Conservation (phyloP, 1,140 invertebrate species). For the Micrasema longulum region DNA sequence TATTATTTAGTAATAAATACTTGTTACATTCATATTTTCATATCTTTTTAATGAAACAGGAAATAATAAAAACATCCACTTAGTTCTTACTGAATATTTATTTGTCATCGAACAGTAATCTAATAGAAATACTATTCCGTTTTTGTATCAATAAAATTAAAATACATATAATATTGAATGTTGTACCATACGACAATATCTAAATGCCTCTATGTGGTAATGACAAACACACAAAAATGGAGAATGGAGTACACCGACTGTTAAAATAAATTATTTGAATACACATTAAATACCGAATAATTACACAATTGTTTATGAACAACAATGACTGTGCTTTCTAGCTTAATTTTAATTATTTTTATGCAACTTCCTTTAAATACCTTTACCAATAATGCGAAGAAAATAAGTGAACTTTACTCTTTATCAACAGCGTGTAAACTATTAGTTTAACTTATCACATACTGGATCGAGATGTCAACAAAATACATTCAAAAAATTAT, state of each 20-base stretch:
- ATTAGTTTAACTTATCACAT: constrained; percentile 20
- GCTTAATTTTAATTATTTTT: neutral
- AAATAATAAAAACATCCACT: neutral
- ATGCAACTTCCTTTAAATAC: constrained; percentile 13
- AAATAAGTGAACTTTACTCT: constrained; percentile 31
- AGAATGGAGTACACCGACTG: constrained; percentile 12
- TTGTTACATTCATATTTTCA: too few species aligned
- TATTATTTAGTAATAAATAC: too few species aligned
- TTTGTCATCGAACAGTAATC: constrained; percentile 35
- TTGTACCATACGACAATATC: constrained; percentile 30
- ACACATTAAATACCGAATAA: too few species aligned
- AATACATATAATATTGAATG: constrained; percentile 35
- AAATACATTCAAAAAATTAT: constrained; percentile 36
- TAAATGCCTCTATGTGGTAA: constrained; percentile 39
- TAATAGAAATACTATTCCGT: constrained; percentile 26
- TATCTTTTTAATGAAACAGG: too few species aligned
- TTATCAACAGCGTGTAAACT: constrained; percentile 22
- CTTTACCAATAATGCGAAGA: constrained; percentile 14
- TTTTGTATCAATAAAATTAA: constrained; percentile 27
- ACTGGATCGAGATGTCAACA: constrained; percentile 22
- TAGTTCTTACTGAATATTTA: constrained; percentile 39
- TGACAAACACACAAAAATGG: constrained; percentile 26
- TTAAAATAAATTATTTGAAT: constrained; percentile 30
- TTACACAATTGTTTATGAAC: too few species aligned
- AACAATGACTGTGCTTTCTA: neutral